These are phyloP conservation scores for Pedionomus torquatus DNA, from an alignment of 2,113 vertebrate genomes.

Conservation along the genomic window DNA sequence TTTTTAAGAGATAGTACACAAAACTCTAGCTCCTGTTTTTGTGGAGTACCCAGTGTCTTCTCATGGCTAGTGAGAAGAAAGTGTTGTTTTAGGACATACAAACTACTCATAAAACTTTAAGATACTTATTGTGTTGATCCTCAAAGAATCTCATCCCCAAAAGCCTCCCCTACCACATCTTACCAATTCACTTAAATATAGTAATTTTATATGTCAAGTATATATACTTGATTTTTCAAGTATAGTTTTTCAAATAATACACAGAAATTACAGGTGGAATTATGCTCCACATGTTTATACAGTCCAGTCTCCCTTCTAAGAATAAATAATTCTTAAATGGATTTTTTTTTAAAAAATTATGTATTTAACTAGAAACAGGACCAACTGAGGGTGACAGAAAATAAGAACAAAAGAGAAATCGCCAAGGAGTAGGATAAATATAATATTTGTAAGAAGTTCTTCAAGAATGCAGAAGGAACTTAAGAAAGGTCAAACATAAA, in stretches of 20 bases:
- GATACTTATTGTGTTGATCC: neutral
- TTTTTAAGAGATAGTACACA: neutral
- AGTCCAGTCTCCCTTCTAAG: neutral
- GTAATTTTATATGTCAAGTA: too few species aligned
- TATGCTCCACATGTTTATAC: neutral
- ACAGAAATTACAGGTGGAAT: neutral
- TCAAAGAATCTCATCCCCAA: neutral
- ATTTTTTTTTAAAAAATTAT: neutral
- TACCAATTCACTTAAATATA: neutral
- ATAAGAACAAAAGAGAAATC: neutral
- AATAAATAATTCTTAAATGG: neutral
- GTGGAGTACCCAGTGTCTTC: fast-evolving
- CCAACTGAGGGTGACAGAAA: fast-evolving
- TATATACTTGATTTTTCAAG: neutral
- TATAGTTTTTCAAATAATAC: neutral
- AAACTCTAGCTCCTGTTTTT: neutral
- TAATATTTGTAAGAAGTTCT: neutral
- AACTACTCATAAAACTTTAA: neutral
- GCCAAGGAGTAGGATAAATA: neutral
- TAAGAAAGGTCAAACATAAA: neutral
- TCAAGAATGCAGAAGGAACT: neutral
- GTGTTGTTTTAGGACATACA: neutral
- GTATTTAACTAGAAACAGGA: neutral
- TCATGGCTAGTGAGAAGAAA: neutral
- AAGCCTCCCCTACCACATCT: neutral